Evolutionary conservation across 2,113 vertebrate species (phyloP).

Genomic region (Pseudorasbora parva): DNA sequence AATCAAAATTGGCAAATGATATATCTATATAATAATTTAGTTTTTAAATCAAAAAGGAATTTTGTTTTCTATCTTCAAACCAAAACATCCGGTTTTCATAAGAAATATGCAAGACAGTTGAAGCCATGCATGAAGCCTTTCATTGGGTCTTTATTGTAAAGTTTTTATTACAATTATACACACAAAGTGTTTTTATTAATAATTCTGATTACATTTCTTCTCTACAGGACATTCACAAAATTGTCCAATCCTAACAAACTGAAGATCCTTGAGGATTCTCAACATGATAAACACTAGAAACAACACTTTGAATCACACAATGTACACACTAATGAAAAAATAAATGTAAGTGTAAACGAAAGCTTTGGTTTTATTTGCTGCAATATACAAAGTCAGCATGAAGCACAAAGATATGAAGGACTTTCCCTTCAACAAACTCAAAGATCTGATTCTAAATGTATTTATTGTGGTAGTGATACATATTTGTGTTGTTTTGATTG

Average conservation of each 20-base stretch:
- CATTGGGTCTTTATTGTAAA: no score
- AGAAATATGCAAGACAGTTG: no score
- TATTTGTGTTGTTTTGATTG: neutral
- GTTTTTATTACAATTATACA: no score
- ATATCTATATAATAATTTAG: no score
- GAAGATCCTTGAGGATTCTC: slow-evolving; percentile 39
- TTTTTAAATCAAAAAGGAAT: no score
- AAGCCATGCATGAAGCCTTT: no score
- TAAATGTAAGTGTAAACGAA: neutral
- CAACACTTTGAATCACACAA: neutral
- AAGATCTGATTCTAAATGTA: neutral
- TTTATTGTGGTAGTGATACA: neutral
- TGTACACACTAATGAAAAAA: neutral
- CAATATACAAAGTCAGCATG: neutral
- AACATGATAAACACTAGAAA: slow-evolving; percentile 21
- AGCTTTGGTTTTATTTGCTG: neutral
- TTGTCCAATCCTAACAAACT: slow-evolving; percentile 52
- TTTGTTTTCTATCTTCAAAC: no score
- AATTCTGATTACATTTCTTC: neutral
- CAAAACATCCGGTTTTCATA: no score
- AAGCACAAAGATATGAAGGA: neutral
- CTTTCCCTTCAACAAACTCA: neutral
- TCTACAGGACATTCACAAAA: slow-evolving; percentile 67
- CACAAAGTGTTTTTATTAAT: neutral
- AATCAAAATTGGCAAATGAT: no score